phyloP scores from a whole-genome alignment of 2,113 vertebrate species.

The Ammodytes marinus region DNA sequence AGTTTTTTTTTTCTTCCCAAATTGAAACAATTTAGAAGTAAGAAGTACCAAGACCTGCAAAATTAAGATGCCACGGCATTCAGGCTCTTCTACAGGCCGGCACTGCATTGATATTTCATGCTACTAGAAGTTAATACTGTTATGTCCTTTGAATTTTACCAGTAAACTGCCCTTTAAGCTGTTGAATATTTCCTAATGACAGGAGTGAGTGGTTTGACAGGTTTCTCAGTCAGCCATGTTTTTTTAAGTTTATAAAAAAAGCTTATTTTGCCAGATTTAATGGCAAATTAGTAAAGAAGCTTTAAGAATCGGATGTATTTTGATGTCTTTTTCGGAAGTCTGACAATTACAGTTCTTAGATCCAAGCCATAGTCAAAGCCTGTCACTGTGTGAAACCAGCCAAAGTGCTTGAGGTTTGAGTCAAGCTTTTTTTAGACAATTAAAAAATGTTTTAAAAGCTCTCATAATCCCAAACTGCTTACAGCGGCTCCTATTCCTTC shows the following conservation, averaged over 20 bases:
- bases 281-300: background rate
- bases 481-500: background rate
- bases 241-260: background rate
- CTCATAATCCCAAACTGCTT: background rate
- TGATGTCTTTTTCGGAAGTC: background rate
- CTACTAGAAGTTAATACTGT: background rate
- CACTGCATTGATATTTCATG: background rate
- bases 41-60: background rate
- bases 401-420: background rate
- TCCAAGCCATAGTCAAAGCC: too few species aligned
- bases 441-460: background rate
- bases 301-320: background rate
- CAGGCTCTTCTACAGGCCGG: background rate
- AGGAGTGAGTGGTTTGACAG: background rate
- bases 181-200: background rate
- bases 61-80: background rate
- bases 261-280: background rate
- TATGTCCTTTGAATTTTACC: background rate
- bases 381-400: background rate
- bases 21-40: background rate
- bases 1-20: too few species aligned
- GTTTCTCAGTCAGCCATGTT: background rate
- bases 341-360: background rate
- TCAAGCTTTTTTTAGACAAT: background rate
- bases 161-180: background rate